Conservation (phyloP, 2,888 invertebrate genomes). For the Drosophila anceps region DNA sequence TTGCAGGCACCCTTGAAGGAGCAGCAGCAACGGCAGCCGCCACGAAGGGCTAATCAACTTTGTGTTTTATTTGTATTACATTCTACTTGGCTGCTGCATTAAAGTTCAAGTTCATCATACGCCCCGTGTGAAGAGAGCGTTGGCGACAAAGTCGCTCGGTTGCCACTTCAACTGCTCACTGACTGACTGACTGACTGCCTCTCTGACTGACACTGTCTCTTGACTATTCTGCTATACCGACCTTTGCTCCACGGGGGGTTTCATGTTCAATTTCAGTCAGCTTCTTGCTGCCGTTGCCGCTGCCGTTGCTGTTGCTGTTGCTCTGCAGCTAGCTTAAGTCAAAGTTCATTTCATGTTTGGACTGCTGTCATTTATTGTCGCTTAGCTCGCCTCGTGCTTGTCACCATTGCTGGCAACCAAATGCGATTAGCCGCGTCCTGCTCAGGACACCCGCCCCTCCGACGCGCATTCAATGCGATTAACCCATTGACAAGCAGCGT, state of each 20-base stretch:
- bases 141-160: conserved; percentile 2
- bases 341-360: conserved; percentile 56
- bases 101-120: conserved; percentile 43
- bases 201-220: background rate
- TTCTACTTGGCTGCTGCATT: conserved; percentile 18
- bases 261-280: conserved; percentile 40
- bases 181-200: conserved; percentile 6
- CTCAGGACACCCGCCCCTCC: background rate
- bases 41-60: conserved; percentile 21
- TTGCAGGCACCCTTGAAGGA: background rate
- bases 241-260: conserved; percentile 33
- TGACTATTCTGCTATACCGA: background rate
- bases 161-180: conserved; percentile 18
- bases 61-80: conserved; percentile 17
- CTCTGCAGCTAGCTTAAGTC: conserved; percentile 24
- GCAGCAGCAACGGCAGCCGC: background rate
- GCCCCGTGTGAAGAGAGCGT: conserved; percentile 23
- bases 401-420: conserved; percentile 30
- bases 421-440: conserved; percentile 58
- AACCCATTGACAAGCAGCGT: conserved; percentile 49
- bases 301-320: conserved; percentile 33
- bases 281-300: conserved; percentile 27
- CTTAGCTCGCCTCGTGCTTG: conserved; percentile 27
- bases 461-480: conserved; percentile 26
- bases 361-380: conserved; percentile 59